Evolutionary conservation across 2,888 invertebrate genomes (phyloP).

Genomic region (Thymelicus acteon): DNA sequence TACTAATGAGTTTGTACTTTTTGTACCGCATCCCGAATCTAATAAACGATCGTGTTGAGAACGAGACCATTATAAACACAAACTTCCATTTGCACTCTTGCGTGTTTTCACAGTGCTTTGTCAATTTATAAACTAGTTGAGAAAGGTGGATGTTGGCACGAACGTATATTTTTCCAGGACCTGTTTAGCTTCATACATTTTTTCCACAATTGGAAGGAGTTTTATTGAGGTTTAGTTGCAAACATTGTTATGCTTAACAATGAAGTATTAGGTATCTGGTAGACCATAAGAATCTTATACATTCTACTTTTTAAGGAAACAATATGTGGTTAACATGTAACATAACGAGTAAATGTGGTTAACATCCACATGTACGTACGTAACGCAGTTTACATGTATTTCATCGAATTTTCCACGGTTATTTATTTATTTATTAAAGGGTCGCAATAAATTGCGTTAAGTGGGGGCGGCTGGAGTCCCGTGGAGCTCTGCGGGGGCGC

Average conservation of each 20-base stretch:
- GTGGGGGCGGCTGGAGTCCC: slow-evolving; percentile 80
- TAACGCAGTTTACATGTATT: slow-evolving; percentile 70
- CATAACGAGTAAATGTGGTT: too few species aligned
- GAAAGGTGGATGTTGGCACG: too few species aligned
- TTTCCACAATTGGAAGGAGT: too few species aligned
- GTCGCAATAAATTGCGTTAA: slow-evolving; percentile 83
- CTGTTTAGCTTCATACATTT: too few species aligned
- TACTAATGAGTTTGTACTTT: slow-evolving; percentile 83
- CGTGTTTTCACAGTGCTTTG: background rate
- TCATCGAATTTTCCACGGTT: slow-evolving; percentile 82
- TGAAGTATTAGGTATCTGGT: too few species aligned
- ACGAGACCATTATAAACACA: slow-evolving; percentile 4
- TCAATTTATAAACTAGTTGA: too few species aligned
- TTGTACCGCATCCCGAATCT: slow-evolving; percentile 60
- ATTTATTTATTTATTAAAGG: slow-evolving; percentile 85
- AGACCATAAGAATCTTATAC: too few species aligned
- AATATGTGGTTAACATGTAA: too few species aligned
- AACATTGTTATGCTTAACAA: too few species aligned
- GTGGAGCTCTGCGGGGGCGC: slow-evolving; percentile 75
- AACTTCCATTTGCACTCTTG: slow-evolving; percentile 10
- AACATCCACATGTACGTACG: slow-evolving; percentile 41
- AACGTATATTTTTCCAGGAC: too few species aligned
- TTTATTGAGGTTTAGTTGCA: too few species aligned
- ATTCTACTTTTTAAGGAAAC: too few species aligned
- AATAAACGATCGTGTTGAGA: slow-evolving; percentile 19